Evolutionary conservation across 2,888 invertebrate genomes (phyloP).

Genomic region (Metallyticus violacea): DNA sequence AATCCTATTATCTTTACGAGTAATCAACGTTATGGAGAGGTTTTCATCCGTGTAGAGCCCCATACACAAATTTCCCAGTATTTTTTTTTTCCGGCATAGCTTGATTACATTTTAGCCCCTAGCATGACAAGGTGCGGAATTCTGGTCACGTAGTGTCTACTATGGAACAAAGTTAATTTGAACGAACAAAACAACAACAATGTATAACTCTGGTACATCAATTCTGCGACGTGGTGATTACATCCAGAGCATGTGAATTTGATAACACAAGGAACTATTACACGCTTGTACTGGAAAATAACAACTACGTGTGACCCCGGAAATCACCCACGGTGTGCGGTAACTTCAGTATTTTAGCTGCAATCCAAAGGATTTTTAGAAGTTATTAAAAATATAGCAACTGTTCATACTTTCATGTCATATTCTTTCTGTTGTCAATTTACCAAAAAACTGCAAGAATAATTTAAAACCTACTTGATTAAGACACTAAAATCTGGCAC

Average conservation of each 20-base stretch:
- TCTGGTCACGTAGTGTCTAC: not conserved
- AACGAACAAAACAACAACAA: not conserved
- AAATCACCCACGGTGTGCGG: not conserved
- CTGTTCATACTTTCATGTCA: too few species aligned
- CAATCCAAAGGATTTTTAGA: too few species aligned
- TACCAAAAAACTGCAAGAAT: too few species aligned
- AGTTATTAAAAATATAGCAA: too few species aligned
- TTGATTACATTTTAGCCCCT: not conserved
- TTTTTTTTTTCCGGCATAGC: not conserved
- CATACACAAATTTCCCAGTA: not conserved
- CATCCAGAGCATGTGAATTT: not conserved
- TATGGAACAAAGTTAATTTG: not conserved
- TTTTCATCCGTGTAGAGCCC: not conserved
- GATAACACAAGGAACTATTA: not conserved
- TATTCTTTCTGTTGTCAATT: too few species aligned
- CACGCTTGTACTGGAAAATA: not conserved
- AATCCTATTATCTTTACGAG: not conserved
- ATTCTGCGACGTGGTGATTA: not conserved
- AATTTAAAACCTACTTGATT: too few species aligned
- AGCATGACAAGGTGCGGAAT: not conserved
- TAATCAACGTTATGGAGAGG: not conserved
- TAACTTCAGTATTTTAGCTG: too few species aligned
- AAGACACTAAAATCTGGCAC: too few species aligned
- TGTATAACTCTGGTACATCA: not conserved
- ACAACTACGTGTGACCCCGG: not conserved